These are phyloP conservation scores for Amphipoea oculea DNA, from an alignment of 2,888 invertebrate genomes.

Conservation along the genomic window DNA sequence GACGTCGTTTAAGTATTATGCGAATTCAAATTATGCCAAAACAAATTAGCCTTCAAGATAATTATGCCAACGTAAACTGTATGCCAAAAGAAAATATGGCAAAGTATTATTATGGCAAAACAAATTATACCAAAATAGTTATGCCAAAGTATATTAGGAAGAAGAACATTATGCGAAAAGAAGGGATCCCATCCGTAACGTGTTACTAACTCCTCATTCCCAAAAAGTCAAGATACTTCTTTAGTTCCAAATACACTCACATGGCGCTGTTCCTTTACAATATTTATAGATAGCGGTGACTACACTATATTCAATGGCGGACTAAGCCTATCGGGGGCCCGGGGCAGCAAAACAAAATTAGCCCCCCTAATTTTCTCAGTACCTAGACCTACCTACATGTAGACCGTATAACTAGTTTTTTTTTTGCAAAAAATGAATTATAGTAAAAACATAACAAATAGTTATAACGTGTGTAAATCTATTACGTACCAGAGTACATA, in stretches of 20 bases:
- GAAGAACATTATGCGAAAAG: too few species aligned
- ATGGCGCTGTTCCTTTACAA: conserved; percentile 6
- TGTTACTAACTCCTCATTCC: conserved; percentile 4
- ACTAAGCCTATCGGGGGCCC: neutral
- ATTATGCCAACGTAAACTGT: too few species aligned
- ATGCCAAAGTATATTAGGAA: too few species aligned
- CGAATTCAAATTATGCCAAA: too few species aligned
- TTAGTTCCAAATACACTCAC: conserved; percentile 13
- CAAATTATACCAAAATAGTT: too few species aligned
- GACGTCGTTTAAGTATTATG: too few species aligned
- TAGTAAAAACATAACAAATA: neutral
- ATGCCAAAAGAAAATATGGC: too few species aligned
- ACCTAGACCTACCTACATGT: too few species aligned
- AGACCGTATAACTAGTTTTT: too few species aligned
- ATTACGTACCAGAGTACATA: neutral
- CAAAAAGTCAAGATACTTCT: neutral
- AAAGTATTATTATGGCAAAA: too few species aligned
- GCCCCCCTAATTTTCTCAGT: neutral
- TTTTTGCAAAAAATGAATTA: neutral
- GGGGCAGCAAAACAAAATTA: neutral
- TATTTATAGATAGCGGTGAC: neutral
- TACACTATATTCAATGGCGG: neutral
- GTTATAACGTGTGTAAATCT: neutral
- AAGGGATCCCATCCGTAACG: too few species aligned
- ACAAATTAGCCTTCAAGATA: too few species aligned